Evolutionary conservation across 2,888 invertebrate genomes (phyloP).

Genomic region (Gymnosoma rotundatum): DNA sequence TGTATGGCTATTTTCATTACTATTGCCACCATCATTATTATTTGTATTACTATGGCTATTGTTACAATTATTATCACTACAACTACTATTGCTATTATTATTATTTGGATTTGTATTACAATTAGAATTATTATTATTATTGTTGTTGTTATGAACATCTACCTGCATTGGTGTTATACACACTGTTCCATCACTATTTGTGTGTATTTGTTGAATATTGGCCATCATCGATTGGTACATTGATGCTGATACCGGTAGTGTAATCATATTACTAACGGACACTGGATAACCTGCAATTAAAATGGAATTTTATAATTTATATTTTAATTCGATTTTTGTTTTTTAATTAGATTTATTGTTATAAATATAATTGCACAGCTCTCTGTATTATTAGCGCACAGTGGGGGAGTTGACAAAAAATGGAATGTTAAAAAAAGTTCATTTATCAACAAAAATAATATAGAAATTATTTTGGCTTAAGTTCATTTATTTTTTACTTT

Average conservation of each 20-base stretch:
- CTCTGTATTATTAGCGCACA: too few species aligned
- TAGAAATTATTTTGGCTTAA: too few species aligned
- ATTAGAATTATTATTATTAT: slow-evolving; percentile 67
- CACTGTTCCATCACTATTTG: slow-evolving; percentile 89
- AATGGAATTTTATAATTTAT: slow-evolving; percentile 42
- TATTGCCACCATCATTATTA: slow-evolving; percentile 20
- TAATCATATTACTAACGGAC: slow-evolving; percentile 96
- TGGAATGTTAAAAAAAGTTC: too few species aligned
- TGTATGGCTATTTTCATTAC: background rate
- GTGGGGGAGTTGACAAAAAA: too few species aligned
- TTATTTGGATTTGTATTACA: slow-evolving; percentile 26
- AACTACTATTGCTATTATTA: slow-evolving; percentile 40
- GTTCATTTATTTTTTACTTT: too few species aligned
- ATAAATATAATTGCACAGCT: too few species aligned
- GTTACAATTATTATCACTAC: slow-evolving; percentile 41
- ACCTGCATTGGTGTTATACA: slow-evolving; percentile 94
- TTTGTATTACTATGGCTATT: slow-evolving; percentile 35
- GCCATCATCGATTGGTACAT: slow-evolving; percentile 99
- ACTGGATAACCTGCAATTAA: slow-evolving; percentile 85
- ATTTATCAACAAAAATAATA: too few species aligned
- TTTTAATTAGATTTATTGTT: background rate
- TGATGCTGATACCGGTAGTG: slow-evolving; percentile 95
- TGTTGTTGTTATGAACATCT: slow-evolving; percentile 80
- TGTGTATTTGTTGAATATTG: slow-evolving; percentile 90
- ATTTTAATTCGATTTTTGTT: background rate